Base-by-base conservation (phyloP, 30 jellyfish, hydroid and myxozoan genomes). In the Mastigias papua region DNA sequence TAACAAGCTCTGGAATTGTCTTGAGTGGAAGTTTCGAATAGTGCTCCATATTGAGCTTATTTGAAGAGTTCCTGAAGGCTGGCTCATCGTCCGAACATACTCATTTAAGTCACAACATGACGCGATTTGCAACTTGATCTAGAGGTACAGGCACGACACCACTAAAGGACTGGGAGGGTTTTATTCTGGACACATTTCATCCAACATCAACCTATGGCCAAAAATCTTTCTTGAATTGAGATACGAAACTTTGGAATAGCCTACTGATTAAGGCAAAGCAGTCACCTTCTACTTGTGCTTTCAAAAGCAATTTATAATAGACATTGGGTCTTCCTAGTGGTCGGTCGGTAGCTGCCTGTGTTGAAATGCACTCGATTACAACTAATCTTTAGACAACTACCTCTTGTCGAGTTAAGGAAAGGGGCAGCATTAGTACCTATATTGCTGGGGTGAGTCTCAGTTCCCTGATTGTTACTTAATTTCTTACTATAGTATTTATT, bases 1-100 rank as follows among this genome's bases (percentile, higher is more conserved):
- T 27, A 17, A 77, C 78, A 54, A 77, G 77, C 66, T 77, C 88
- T 77, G 88, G 77, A 29, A 30, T 54, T 57, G 66, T 77, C 66
- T 77, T 65, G 17, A 51, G 88, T 28, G 78, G 66, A 60, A 78
- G 88, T 58, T 60, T 77, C 66, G 88, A 77, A 60, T 77, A 27
- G 78, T 77, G 66, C 78, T 77, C 64, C 88, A 77, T 77, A n/a
- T n/a, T n/a, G n/a, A n/a, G n/a, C n/a, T n/a, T n/a, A n/a, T n/a
- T n/a, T n/a, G n/a, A n/a, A n/a, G n/a, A n/a, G n/a, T n/a, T n/a
- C n/a, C n/a, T n/a, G n/a, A n/a, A n/a, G n/a, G n/a, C n/a, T n/a
- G n/a, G n/a, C n/a, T n/a, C n/a, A n/a, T n/a, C n/a, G n/a, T n/a
- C n/a, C n/a, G n/a, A n/a, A n/a, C n/a, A n/a, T n/a, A n/a, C n/a